These are phyloP conservation scores for Trypoxylus dichotomus DNA, from an alignment of 1,140 invertebrate genomes.

Conservation along the genomic window DNA sequence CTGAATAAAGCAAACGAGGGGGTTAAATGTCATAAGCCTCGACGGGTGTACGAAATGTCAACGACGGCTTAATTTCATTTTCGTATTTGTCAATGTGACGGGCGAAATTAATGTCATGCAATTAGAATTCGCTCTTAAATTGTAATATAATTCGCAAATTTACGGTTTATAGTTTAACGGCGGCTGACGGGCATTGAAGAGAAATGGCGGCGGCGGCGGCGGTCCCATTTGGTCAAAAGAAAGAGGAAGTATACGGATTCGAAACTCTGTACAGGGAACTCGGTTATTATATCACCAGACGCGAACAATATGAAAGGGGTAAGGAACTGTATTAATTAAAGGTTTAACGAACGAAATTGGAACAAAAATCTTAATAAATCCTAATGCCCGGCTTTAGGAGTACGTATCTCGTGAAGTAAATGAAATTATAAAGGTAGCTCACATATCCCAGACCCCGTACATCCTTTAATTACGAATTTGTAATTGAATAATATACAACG, in stretches of 20 bases:
- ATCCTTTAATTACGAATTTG: too few relatives aligned
- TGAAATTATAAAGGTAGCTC: too few relatives aligned
- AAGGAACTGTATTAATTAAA: slow-evolving; percentile 38
- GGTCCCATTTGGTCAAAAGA: neutral
- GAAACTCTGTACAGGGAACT: slow-evolving; percentile 57
- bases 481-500: too few relatives aligned
- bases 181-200: neutral
- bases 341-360: neutral
- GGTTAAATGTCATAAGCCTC: neutral
- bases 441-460: too few relatives aligned
- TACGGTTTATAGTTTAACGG: neutral
- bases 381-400: neutral
- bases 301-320: slow-evolving; percentile 57
- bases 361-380: slow-evolving; percentile 21
- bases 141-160: slow-evolving; percentile 21
- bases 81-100: slow-evolving; percentile 30
- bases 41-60: neutral
- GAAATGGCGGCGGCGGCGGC: neutral
- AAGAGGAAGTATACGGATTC: slow-evolving; percentile 54
- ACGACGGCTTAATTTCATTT: slow-evolving; percentile 15
- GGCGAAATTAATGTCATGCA: slow-evolving; percentile 23
- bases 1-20: neutral
- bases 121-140: slow-evolving; percentile 21
- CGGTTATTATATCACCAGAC: slow-evolving; percentile 55
- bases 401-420: too few relatives aligned